Conservation (phyloP, 2,113 vertebrate species). For the Todiramphus saurophagus region DNA sequence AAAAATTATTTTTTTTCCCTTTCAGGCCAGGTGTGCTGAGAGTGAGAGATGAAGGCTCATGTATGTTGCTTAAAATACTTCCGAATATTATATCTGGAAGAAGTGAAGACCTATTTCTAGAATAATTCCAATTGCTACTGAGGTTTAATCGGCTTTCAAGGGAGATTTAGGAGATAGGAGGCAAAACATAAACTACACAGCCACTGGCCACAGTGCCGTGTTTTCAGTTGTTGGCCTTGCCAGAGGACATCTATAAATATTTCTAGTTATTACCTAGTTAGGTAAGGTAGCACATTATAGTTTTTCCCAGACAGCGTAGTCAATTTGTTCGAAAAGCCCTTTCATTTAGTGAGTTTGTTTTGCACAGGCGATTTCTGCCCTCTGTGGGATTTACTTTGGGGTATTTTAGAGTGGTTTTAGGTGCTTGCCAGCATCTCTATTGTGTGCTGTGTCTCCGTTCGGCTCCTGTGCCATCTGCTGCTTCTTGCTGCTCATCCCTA, state of each 20-base stretch:
- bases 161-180: not conserved
- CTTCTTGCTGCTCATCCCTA: not conserved
- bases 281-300: not conserved
- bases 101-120: not conserved
- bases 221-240: not conserved
- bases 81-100: not conserved
- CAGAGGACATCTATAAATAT: not conserved
- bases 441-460: fast-evolving
- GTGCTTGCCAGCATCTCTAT: not conserved
- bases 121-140: not conserved
- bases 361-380: not conserved
- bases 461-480: not conserved
- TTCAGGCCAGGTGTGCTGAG: not conserved
- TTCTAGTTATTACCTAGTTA: not conserved
- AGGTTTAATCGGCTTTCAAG: not conserved
- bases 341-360: not conserved
- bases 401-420: not conserved
- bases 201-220: not conserved
- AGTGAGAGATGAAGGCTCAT: not conserved
- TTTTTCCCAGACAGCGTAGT: not conserved
- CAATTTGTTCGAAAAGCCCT: not conserved
- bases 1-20: not conserved
- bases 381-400: not conserved
- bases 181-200: not conserved
- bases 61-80: not conserved